These are phyloP conservation scores for Oryzias woworae DNA, from an alignment of 2,113 vertebrate genomes.

Conservation along the genomic window DNA sequence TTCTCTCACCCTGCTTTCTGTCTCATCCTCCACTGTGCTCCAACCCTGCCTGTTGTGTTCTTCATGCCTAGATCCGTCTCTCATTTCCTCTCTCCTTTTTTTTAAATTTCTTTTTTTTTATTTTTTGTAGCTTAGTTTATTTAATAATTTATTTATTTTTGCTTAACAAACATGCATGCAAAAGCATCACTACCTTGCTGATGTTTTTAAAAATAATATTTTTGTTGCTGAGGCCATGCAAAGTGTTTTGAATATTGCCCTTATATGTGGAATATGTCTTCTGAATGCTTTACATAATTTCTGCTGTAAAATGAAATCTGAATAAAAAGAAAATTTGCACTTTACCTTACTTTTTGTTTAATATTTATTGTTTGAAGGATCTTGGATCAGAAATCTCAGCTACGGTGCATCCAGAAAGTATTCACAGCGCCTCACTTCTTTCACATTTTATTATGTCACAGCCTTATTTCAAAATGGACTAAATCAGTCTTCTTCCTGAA, in stretches of 20 bases:
- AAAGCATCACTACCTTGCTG: constrained; percentile 98
- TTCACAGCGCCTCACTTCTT: too few species aligned
- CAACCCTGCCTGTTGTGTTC: constrained; percentile 74
- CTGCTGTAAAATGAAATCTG: constrained; percentile 99
- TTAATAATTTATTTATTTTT: constrained; percentile 88
- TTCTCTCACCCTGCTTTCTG: constrained; percentile 45
- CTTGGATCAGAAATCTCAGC: not conserved
- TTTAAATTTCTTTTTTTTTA: constrained; percentile 33
- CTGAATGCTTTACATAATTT: constrained; percentile 99
- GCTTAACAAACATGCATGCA: constrained; percentile 98
- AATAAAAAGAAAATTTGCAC: constrained; percentile 81
- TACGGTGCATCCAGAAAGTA: not conserved
- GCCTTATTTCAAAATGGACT: too few species aligned
- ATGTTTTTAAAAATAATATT: constrained; percentile 94
- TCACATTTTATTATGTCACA: too few species aligned
- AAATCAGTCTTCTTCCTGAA: too few species aligned
- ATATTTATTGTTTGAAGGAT: constrained; percentile 13
- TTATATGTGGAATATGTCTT: constrained; percentile 99
- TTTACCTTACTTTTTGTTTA: constrained; percentile 57
- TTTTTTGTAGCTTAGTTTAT: constrained; percentile 90
- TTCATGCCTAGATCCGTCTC: constrained; percentile 70
- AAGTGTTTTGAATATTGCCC: constrained; percentile 99
- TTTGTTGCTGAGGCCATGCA: constrained; percentile 99
- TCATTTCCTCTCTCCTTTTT: constrained; percentile 50
- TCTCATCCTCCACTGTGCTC: constrained; percentile 64